Evolutionary conservation across 1,140 invertebrate species (phyloP), one percentile per base, ranked within the genome.

Genomic region (Pararge aegeria): DNA sequence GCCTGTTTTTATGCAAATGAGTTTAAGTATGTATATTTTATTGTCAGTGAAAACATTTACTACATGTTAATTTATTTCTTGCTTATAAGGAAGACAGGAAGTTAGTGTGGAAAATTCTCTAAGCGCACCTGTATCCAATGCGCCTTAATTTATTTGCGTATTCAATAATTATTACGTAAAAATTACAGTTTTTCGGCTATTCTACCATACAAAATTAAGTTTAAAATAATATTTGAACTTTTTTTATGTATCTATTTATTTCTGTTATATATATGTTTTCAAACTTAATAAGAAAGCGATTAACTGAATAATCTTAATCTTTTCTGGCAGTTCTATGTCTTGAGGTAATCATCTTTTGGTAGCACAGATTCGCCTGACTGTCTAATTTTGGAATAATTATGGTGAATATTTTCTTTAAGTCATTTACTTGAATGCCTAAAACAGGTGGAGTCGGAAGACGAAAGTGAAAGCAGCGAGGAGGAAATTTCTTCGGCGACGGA

Each of bases 401-500:
- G n/a, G n/a, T n/a, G n/a, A n/a, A n/a, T n/a, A n/a, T n/a, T n/a
- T n/a, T n/a, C n/a, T n/a, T n/a, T n/a, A n/a, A 13, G 34, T 37
- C 9, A 5, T 3, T 18, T 30, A 30, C 29, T 12, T 10, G n/a
- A 4, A 24, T 34, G 27, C 29, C 53, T 16, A 5, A 20, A 18
- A 24, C 52, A 88, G 83, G 93, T 95, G 78, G 94, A 94, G 59
- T 94, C 95, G 12, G 94, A 92, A 50, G 93, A 93, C 24, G 82
- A 84, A 40, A 93, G 93, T 44, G 93, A 93, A 20, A 93, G 93
- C 38, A 93, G 93, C 30, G 92, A 93, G 66, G 93, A 94, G 71
- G 93, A 94, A 64, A 93, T 94, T 55, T 95, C 96, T 71, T 96
- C 95, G 9, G 96, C 96, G 1, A 97, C 96, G 0, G 96, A 97